phyloP scores from a whole-genome alignment of 2,113 vertebrate genomes.

The Ramphastos sulfuratus region DNA sequence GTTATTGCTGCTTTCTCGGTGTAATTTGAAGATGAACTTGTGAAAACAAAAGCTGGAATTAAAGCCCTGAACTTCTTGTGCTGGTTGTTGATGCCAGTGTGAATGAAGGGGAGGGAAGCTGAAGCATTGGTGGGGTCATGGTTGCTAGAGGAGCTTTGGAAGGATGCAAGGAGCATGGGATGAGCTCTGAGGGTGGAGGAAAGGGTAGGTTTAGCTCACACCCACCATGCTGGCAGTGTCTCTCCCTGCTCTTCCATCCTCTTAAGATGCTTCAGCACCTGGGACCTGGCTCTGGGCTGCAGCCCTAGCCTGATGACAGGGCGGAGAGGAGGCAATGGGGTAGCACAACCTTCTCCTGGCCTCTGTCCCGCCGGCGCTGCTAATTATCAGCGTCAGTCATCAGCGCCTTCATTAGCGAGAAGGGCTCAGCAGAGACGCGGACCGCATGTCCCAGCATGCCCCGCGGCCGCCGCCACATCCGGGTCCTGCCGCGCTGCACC shows the following conservation, averaged over 20 bases:
- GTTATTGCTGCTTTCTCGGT: fast-evolving
- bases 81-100: not conserved
- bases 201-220: fast-evolving
- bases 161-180: fast-evolving
- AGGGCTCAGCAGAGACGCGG: fast-evolving
- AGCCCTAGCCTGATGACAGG: not conserved
- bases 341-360: too few relatives aligned
- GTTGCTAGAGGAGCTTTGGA: not conserved
- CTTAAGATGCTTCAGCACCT: fast-evolving
- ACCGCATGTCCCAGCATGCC: conserved; percentile 61
- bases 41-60: not conserved
- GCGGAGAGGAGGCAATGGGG: not conserved
- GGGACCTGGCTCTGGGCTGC: not conserved
- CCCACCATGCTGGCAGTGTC: fast-evolving
- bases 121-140: fast-evolving
- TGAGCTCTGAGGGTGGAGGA: not conserved
- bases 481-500: not conserved
- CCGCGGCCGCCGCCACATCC: not conserved
- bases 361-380: not conserved
- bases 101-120: too few relatives aligned
- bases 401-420: too few relatives aligned
- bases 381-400: not conserved
- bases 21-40: not conserved
- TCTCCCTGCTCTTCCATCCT: fast-evolving
- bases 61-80: not conserved